Evolutionary conservation across 2,888 invertebrate species (phyloP).

Genomic region (Chrysolina americana): DNA sequence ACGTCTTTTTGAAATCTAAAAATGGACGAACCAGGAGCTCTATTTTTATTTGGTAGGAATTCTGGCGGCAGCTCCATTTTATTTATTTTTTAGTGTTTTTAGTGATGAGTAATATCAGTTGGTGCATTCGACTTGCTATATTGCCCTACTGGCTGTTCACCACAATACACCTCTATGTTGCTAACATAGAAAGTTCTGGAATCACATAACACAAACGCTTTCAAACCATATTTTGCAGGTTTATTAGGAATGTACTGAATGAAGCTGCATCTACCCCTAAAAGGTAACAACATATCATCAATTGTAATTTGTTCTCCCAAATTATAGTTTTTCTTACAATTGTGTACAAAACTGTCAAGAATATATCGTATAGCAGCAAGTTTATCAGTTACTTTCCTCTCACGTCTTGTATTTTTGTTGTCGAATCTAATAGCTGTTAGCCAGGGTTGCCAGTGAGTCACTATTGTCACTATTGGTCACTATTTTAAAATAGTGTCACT

Average conservation of each 20-base stretch:
- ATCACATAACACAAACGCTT: constrained; percentile 35
- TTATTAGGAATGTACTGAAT: constrained; percentile 32
- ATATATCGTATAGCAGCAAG: constrained; percentile 50
- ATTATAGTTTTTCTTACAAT: constrained; percentile 25
- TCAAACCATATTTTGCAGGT: constrained; percentile 35
- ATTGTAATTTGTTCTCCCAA: constrained; percentile 25
- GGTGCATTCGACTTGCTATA: constrained; percentile 35
- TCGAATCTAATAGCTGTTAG: constrained; percentile 38
- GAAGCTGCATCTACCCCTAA: constrained; percentile 33
- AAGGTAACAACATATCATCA: constrained; percentile 32
- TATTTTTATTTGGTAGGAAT: constrained; percentile 48
- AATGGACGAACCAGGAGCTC: constrained; percentile 45
- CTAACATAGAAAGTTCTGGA: constrained; percentile 28
- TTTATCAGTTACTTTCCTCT: no score
- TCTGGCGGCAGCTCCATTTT: constrained; percentile 52
- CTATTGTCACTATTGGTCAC: no score
- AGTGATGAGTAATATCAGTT: constrained; percentile 29
- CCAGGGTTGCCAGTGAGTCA: no score
- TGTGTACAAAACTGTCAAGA: constrained; percentile 27
- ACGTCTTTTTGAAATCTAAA: constrained; percentile 44
- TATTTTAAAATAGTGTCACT: no score
- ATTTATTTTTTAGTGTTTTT: constrained; percentile 47
- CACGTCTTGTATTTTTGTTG: constrained; percentile 39
- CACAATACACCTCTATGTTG: constrained; percentile 30
- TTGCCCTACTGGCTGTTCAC: constrained; percentile 1